Evolutionary conservation across 2,113 vertebrate genomes (phyloP), one percentile per base, ranked within the genome.

Genomic region (Empidonax traillii): DNA sequence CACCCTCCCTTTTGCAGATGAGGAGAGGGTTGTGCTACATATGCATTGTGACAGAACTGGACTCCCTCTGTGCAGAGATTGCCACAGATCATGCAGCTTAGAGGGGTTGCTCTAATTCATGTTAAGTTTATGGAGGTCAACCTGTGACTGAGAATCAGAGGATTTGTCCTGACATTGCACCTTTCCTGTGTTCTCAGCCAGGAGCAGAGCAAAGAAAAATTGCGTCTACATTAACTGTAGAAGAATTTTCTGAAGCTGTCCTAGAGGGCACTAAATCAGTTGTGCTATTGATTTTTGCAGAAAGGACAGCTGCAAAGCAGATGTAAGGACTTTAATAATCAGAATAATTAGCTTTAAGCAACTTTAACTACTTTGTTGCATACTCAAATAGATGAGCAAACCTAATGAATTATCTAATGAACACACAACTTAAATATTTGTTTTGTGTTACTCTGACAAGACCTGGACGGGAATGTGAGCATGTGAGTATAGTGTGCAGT

Each of bases 171-270:
- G 89, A 89, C 84, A 65, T 75, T 85, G 77, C 93, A 92, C 91
- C 93, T 94, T 87, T 72, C 44, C 44, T 44, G 15, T 75, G 37
- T 61, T 89, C 76, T 56, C 66, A 75, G 84, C 65, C 77, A 81
- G 65, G 52, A 90, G 61, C 10, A 43, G 59, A 92, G 27, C 72
- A 90, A 63, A 93, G 92, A 93, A 94, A 93, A 89, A 90, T 74
- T 80, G 55, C 67, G 21, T 66, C 88, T 92, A 80, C 49, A 33
- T 95, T 77, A 94, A 94, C 88, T 88, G 90, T 55, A 31, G 68
- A 84, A 93, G 79, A 88, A 88, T 90, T 88, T 92, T 93, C 67
- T 94, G 85, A 77, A 85, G 63, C 88, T 94, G 55, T 88, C 53
- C 63, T 93, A 58, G 82, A 80, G 62, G 81, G 74, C 67, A 95